A percentile compares a stretch with the other conserved stretches of the same genome.
phyloP scores from a whole-genome alignment of 2,113 vertebrate species.

The Formicarius rufipectus region DNA sequence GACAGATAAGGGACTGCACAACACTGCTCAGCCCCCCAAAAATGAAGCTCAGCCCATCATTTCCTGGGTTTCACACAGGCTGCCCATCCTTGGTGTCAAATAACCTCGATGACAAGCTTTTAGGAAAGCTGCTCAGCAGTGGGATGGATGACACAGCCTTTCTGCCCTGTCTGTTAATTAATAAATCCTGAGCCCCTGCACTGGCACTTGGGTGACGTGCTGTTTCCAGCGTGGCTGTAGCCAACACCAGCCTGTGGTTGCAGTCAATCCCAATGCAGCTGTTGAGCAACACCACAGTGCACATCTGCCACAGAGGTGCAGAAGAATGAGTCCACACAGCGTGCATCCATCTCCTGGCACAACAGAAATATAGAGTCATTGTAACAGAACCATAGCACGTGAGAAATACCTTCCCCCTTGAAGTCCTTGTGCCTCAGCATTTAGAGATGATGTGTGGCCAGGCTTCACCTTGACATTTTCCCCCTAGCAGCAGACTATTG shows the following conservation, averaged over 20 bases:
- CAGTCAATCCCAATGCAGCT: slow-evolving; percentile 23
- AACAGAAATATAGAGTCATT: slow-evolving; percentile 66
- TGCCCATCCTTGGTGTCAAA: not conserved
- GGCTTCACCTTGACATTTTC: slow-evolving; percentile 43
- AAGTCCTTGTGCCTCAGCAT: slow-evolving; percentile 55
- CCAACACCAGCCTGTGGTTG: not conserved
- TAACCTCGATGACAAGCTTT: not conserved
- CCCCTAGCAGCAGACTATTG: slow-evolving; percentile 5
- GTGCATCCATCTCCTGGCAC: slow-evolving; percentile 67
- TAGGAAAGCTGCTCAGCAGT: not conserved
- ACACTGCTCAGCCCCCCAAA: not conserved
- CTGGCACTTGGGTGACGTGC: not conserved
- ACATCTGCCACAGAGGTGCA: slow-evolving; percentile 7
- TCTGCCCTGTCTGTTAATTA: not conserved
- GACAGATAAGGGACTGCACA: not conserved
- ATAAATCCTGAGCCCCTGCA: not conserved
- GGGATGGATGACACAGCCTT: not conserved
- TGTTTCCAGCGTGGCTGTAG: not conserved
- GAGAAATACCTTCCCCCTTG: slow-evolving; percentile 70
- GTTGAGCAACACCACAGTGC: slow-evolving; percentile 26
- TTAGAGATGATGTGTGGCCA: slow-evolving; percentile 69
- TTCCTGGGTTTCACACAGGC: not conserved
- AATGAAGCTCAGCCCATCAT: fast-evolving
- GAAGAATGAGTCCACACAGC: slow-evolving; percentile 63
- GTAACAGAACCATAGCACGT: slow-evolving; percentile 73